Base-by-base conservation (phyloP, 1,140 invertebrate species). In the Camponotus floridanus region DNA sequence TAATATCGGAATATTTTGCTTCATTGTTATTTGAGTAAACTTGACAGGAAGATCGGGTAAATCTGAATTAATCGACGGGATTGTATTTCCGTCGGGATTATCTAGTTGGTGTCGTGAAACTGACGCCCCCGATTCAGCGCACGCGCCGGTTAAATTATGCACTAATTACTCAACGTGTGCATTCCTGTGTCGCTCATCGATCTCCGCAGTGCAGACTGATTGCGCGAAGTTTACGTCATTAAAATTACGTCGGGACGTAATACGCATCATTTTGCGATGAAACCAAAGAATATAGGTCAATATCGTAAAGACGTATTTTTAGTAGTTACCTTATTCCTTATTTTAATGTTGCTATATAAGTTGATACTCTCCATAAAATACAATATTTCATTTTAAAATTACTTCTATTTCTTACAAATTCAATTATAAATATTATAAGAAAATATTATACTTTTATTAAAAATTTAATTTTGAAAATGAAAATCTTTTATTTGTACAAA, bases 141-240 rank as follows among this genome's bases (percentile, higher is more conserved):
- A 74, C 79, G 79, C 68, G 79, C 68, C 31, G 45, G 21, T 26
- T 83, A 83, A 74, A 83, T 83, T 83, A 83, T 83, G 79, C 79
- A 74, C 55, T 83, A 83, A 83, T 83, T 83, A 83, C 67, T 83
- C 79, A 83, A 61, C 79, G 79, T 70, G 68, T 51, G 68, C 79
- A 83, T 83, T 73, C 68, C 79, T 83, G 55, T 61, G 79, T 73
- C 67, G 68, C 67, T 73, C 79, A 83, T 83, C 79, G 79, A 83
- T 83, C 68, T 83, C 68, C 39, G 79, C n/a, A 59, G 18, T 45
- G 79, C 51, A 57, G 39, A n/a, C n/a, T 48, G 79, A 83, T 83
- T 48, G 68, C 57, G 79, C 39, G 45, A 83, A 83, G 55, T 83
- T 73, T 73, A 74, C 26, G 26, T n/a, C 31, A 39, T 74, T 73